A percentile compares a stretch with the other conserved stretches of the same genome.
Evolutionary conservation across 1,140 invertebrate genomes (phyloP).

Genomic region (Drosophila eugracilis): DNA sequence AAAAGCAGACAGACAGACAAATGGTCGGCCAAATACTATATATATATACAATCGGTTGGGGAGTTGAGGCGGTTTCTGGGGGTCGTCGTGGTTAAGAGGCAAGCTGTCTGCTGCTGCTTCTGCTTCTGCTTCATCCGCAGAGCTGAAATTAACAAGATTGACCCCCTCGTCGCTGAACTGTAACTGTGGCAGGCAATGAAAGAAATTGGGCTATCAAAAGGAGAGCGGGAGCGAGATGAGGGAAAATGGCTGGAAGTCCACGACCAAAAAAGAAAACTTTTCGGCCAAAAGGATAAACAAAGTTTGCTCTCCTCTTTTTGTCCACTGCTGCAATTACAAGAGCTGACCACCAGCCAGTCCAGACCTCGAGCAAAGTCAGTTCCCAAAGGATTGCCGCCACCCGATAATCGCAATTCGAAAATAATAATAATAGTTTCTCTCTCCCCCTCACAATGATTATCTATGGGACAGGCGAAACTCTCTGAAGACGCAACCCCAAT

Average conservation of each 20-base stretch:
- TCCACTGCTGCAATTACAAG: constrained; percentile 64
- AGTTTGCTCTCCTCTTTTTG: constrained; percentile 63
- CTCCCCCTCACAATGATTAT: constrained; percentile 55
- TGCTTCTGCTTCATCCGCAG: constrained; percentile 9
- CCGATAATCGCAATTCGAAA: constrained; percentile 73
- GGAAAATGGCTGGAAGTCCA: not conserved
- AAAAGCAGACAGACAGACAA: constrained; percentile 37
- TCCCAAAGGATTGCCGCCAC: constrained; percentile 7
- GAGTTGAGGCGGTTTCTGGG: constrained; percentile 6
- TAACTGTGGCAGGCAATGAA: constrained; percentile 62
- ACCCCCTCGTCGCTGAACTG: constrained; percentile 33
- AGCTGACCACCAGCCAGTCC: constrained; percentile 21
- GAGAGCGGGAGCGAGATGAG: not conserved
- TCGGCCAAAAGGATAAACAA: constrained; percentile 31
- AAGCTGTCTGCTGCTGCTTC: constrained; percentile 16
- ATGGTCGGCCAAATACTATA: constrained; percentile 52
- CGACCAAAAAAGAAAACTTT: constrained; percentile 23
- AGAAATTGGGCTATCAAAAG: constrained; percentile 74
- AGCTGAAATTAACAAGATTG: constrained; percentile 80
- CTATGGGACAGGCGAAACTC: constrained; percentile 51
- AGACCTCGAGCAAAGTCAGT: not conserved
- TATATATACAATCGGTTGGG: constrained; percentile 53
- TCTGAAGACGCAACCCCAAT: not conserved
- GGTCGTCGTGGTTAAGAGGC: constrained; percentile 1
- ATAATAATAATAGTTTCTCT: constrained; percentile 68